Percentiles rank a stretch among this genome's conserved stretches.
phyloP scores from a whole-genome alignment of 2,888 invertebrate genomes.

The Heliconius erato region DNA sequence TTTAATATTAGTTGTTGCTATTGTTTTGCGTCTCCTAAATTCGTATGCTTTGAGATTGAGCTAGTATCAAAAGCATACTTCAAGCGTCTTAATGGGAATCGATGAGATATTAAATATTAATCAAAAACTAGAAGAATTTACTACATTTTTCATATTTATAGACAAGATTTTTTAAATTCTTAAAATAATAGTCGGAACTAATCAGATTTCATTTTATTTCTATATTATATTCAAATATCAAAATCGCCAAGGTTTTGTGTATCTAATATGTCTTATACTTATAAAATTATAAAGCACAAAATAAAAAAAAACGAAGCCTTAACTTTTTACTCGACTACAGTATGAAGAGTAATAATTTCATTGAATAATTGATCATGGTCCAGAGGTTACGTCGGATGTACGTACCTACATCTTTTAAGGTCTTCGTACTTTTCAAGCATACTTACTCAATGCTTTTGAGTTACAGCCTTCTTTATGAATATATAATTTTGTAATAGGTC shows the following conservation, averaged over 20 bases:
- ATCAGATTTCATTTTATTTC: too few relatives aligned
- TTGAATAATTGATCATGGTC: constrained; percentile 44
- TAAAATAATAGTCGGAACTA: too few relatives aligned
- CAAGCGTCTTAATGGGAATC: not conserved
- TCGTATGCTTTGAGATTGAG: not conserved
- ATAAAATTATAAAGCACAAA: not conserved
- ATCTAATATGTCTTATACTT: not conserved
- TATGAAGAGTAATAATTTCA: constrained; percentile 33
- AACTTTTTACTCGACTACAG: not conserved
- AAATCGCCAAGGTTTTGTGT: not conserved
- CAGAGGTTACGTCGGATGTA: constrained; percentile 44
- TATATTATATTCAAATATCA: not conserved
- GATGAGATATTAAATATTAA: not conserved
- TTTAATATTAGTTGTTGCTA: not conserved
- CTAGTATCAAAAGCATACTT: not conserved
- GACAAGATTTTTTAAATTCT: too few relatives aligned
- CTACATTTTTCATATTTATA: too few relatives aligned
- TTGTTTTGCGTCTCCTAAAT: not conserved
- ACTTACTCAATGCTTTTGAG: constrained; percentile 30
- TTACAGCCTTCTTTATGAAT: constrained; percentile 31
- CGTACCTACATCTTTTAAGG: constrained; percentile 39
- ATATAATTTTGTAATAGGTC: constrained; percentile 24
- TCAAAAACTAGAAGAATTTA: not conserved
- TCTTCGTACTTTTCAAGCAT: constrained; percentile 42
- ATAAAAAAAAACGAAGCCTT: not conserved